phyloP scores from a whole-genome alignment of 1,140 invertebrate species.

The Lordiphosa stackelbergi region DNA sequence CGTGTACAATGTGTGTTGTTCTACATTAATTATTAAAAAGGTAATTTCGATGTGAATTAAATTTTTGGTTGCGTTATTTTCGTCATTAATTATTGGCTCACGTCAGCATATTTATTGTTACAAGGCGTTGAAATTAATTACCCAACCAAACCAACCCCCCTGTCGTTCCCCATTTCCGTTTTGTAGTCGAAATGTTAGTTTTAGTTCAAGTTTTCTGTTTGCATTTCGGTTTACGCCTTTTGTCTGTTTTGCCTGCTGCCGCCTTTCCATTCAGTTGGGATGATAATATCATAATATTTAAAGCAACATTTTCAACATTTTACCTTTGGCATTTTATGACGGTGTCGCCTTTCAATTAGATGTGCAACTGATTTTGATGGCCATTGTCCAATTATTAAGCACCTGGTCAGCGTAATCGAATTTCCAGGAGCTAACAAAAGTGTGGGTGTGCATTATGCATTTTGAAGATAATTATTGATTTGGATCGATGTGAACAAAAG shows the following conservation, averaged over 20 bases:
- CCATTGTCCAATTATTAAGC: no score
- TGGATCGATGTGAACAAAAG: no score
- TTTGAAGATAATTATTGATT: no score
- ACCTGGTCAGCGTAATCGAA: no score
- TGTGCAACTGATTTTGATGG: no score
- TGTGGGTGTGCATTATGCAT: no score
- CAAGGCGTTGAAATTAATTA: slow-evolving; percentile 48
- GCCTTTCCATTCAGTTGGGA: slow-evolving; percentile 8
- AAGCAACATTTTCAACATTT: no score
- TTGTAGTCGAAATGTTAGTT: background rate
- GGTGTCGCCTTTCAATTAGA: no score
- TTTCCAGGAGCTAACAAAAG: no score
- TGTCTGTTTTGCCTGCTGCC: slow-evolving; percentile 18
- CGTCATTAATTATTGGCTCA: slow-evolving; percentile 40
- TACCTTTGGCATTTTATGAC: no score
- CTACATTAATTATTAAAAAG: slow-evolving; percentile 6
- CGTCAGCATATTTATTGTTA: slow-evolving; percentile 42
- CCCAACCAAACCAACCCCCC: background rate
- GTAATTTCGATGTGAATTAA: slow-evolving; percentile 15
- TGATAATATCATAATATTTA: background rate
- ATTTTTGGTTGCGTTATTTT: slow-evolving; percentile 12
- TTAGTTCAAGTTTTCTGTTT: slow-evolving; percentile 18
- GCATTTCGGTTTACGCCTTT: slow-evolving; percentile 39
- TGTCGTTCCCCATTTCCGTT: background rate
- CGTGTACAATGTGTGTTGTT: background rate